Conservation (phyloP, 2,888 invertebrate genomes). For the Rotaria macrura region DNA sequence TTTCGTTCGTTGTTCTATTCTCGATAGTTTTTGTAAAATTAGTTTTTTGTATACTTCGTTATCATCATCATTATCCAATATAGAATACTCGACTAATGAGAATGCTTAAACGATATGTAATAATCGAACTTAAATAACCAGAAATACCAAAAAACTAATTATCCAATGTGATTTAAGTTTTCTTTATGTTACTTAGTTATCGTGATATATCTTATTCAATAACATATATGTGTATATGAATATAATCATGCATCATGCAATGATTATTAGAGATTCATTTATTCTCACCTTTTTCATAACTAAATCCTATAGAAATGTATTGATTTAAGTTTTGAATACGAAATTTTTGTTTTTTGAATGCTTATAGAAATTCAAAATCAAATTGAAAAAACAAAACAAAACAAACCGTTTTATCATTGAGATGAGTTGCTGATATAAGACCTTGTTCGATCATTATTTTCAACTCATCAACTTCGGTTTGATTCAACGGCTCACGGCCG, state of each 20-base stretch:
- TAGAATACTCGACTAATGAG: neutral
- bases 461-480: neutral
- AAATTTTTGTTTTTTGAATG: neutral
- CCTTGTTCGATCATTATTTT: neutral
- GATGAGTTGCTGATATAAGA: neutral
- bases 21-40: too few relatives aligned
- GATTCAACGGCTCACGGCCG: neutral
- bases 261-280: neutral
- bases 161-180: neutral
- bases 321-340: neutral
- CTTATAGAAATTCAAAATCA: too few relatives aligned
- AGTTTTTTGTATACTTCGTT: too few relatives aligned
- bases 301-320: neutral
- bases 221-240: neutral
- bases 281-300: neutral
- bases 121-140: neutral
- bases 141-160: neutral
- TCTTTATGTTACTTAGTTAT: neutral
- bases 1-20: too few relatives aligned
- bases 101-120: neutral
- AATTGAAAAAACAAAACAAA: neutral
- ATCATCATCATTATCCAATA: neutral
- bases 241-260: neutral
- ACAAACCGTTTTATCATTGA: conserved; percentile 13
- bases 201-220: neutral